A percentile compares a stretch with the other conserved stretches of the same genome.
Conservation (phyloP, 2,888 invertebrate genomes). For the Agrochola circellaris region DNA sequence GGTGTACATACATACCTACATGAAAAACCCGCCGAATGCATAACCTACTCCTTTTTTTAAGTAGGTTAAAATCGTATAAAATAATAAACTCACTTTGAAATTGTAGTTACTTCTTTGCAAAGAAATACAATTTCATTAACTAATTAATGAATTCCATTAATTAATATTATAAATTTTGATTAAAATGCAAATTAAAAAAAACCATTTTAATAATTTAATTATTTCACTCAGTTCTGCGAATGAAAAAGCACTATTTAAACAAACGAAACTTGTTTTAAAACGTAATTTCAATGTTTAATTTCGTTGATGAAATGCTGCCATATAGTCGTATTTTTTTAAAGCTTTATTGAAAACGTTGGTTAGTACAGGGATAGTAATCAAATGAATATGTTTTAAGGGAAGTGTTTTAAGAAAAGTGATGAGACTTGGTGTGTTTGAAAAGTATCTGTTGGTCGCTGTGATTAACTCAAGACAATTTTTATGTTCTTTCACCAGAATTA, state of each 20-base stretch:
- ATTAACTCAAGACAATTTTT: too few relatives aligned
- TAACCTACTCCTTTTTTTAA: background rate
- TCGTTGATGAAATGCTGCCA: background rate
- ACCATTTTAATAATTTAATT: constrained; percentile 7
- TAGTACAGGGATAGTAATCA: background rate
- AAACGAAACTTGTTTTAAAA: constrained; percentile 2
- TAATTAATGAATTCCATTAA: background rate
- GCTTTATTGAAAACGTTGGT: background rate
- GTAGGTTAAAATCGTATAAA: background rate
- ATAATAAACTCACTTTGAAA: background rate
- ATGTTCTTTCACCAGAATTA: too few relatives aligned
- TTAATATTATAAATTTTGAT: background rate
- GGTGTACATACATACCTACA: background rate
- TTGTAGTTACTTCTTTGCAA: background rate
- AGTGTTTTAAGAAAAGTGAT: too few relatives aligned
- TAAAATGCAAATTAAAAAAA: constrained; percentile 21
- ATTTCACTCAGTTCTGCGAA: constrained; percentile 2
- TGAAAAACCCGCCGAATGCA: background rate
- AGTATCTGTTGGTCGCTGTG: too few relatives aligned
- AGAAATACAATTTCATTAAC: background rate
- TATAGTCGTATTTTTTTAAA: too few relatives aligned
- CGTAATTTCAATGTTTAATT: background rate
- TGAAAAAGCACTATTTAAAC: background rate
- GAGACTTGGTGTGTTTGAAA: too few relatives aligned
- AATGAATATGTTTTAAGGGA: too few relatives aligned